phyloP scores from a whole-genome alignment of 2,888 invertebrate genomes.

The Stictocephala bisonia region DNA sequence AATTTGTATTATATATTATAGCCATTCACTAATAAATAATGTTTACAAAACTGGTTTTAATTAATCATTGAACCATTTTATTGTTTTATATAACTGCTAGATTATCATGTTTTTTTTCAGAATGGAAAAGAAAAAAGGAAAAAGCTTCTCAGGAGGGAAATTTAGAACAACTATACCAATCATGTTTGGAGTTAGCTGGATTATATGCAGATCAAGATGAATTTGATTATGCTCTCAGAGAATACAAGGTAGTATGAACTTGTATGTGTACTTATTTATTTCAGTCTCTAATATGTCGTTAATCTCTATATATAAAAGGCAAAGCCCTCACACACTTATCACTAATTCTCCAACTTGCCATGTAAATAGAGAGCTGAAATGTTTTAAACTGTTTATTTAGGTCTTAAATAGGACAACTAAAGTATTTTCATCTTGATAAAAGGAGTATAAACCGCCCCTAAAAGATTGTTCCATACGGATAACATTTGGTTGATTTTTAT shows the following conservation, averaged over 20 bases:
- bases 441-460: too few relatives aligned
- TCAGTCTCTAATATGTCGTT: background rate
- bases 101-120: conserved; percentile 69
- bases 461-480: too few relatives aligned
- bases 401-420: background rate
- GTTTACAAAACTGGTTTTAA: too few relatives aligned
- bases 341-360: too few relatives aligned
- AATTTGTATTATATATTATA: too few relatives aligned
- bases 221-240: conserved; percentile 79
- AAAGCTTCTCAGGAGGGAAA: conserved; percentile 78
- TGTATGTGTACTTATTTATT: conserved; percentile 5
- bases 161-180: conserved; percentile 72
- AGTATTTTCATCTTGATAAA: background rate
- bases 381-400: background rate
- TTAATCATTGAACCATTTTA: too few relatives aligned
- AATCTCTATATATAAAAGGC: too few relatives aligned
- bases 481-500: too few relatives aligned
- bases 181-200: conserved; percentile 81
- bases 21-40: too few relatives aligned
- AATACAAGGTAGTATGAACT: conserved; percentile 70
- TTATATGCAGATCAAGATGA: conserved; percentile 75
- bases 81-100: too few relatives aligned
- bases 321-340: too few relatives aligned
- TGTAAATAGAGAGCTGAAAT: too few relatives aligned
- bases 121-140: conserved; percentile 77